A percentile compares a stretch with the other conserved stretches of the same genome.
phyloP scores from a whole-genome alignment of 2,888 invertebrate species.

The Syrphus vitripennis region DNA sequence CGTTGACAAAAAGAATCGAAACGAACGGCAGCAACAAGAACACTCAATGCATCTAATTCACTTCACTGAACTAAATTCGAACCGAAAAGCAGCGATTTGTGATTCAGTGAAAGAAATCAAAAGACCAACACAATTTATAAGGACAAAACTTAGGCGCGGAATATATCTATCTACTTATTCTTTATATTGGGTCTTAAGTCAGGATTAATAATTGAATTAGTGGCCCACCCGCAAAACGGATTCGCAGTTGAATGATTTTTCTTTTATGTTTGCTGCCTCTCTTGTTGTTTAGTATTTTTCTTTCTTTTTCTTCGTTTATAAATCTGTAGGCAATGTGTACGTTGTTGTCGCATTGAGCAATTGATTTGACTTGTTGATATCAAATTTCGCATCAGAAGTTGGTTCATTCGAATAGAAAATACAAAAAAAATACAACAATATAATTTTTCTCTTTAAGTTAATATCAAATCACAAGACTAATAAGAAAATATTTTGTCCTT shows the following conservation, averaged over 20 bases:
- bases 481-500: neutral
- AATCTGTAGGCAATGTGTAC: conserved; percentile 26
- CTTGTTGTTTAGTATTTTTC: conserved; percentile 20
- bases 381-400: conserved; percentile 66
- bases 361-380: conserved; percentile 72
- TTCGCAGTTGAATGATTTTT: conserved; percentile 77
- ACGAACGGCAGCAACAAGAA: conserved; percentile 15
- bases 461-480: conserved; percentile 57
- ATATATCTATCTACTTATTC: neutral
- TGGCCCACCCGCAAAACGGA: conserved; percentile 79
- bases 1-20: conserved; percentile 42
- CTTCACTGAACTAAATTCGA: conserved; percentile 68
- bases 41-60: conserved; percentile 67
- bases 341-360: conserved; percentile 54
- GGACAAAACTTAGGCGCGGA: neutral
- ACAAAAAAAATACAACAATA: neutral
- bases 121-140: conserved; percentile 25
- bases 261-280: neutral
- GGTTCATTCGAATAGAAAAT: conserved; percentile 38
- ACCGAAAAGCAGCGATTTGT: conserved; percentile 65
- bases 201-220: conserved; percentile 77
- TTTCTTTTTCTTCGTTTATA: neutral
- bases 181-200: conserved; percentile 71
- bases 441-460: conserved; percentile 39
- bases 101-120: conserved; percentile 68